Base-by-base conservation (phyloP, 1,140 invertebrate genomes). In the Nylanderia fulva region DNA sequence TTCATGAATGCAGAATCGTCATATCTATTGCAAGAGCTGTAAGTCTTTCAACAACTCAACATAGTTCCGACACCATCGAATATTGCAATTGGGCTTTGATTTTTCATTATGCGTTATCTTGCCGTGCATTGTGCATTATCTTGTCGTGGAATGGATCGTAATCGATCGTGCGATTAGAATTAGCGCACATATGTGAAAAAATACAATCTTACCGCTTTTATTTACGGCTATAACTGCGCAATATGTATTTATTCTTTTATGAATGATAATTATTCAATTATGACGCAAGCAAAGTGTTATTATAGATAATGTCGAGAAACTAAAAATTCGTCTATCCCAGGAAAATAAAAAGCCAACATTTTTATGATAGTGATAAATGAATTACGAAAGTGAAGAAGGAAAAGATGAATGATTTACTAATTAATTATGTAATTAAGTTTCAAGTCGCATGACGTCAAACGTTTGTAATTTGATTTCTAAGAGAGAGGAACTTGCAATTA, bases 41-140 rank as follows among this genome's bases (percentile, higher is more conserved):
- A 36, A 79, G 29, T 52, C 64, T 52, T 48, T 69, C 77, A 71
- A 82, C 33, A 71, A 58, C 64, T 69, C 77, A 71, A 82, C 33
- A 71, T 71, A 72, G 56, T 72, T 72, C 66, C 66, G 24, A 58
- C 54, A 82, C 54, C 52, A 45, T 82, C 66, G 66, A 82, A 24
- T 58, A 39, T 18, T 58, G 42, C 3, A 71, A 82, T 71, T 54
- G 52, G 52, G 6, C 27, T 45, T 21, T 39, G 52, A 80, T 58
- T 80, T 71, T 71, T 82, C 24, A 8, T 68, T 29, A 21, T 29
- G 2, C 27, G 39, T 36, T 33, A 33, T 3, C n/a, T 74, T 29
- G 7, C 36, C 8, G 1, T 74, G 69, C 24, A 8, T 68, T 29
- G 29, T 29, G 2, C 27, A 56, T 36, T 33, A 33, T 3, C n/a